Evolutionary conservation across 2,113 vertebrate species (phyloP).

Genomic region (Machaerirhynchus nigripectus): DNA sequence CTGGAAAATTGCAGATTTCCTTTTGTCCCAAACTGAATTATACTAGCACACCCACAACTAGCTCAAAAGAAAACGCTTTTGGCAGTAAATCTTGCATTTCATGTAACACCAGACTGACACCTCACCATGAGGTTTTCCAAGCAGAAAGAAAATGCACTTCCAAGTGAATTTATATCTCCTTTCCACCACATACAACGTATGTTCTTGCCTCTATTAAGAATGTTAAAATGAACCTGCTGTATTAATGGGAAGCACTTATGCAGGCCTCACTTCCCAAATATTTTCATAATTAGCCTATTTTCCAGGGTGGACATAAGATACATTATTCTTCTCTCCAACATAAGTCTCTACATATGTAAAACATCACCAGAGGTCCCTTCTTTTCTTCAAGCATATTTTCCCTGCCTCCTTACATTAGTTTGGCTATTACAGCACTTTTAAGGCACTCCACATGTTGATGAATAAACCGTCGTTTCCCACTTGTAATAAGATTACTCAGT

Average conservation of each 20-base stretch:
- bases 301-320: not conserved
- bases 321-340: not conserved
- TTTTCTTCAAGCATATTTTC: not conserved
- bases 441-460: slow-evolving; percentile 34
- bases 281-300: not conserved
- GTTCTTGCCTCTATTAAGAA: not conserved
- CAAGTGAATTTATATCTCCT: not conserved
- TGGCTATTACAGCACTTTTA: slow-evolving; percentile 2
- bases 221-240: not conserved
- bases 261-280: not conserved
- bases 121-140: not conserved
- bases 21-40: not conserved
- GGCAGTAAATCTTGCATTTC: not conserved
- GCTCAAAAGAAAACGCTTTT: not conserved
- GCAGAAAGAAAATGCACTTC: not conserved
- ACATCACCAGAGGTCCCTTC: not conserved
- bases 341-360: not conserved
- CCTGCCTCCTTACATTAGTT: not conserved
- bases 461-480: slow-evolving; percentile 23
- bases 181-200: not conserved
- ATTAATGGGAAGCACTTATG: not conserved
- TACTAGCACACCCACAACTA: not conserved
- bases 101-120: not conserved
- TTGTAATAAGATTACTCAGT: slow-evolving; percentile 42
- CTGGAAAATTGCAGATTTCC: not conserved